phyloP scores from a whole-genome alignment of 2,113 vertebrate species.

The Macquaria australasica region DNA sequence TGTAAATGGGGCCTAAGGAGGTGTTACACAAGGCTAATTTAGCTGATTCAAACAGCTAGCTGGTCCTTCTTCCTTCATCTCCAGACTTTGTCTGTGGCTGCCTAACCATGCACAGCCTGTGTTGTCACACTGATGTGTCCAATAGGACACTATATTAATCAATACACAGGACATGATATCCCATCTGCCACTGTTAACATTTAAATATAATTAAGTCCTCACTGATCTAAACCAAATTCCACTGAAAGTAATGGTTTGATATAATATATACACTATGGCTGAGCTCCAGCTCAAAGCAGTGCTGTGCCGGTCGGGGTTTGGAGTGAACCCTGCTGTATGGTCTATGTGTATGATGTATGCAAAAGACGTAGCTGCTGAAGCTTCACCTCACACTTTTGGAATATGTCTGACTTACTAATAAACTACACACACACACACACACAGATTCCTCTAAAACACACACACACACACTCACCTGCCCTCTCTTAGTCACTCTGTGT shows the following conservation, averaged over 20 bases:
- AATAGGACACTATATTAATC: neutral
- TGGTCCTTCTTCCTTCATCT: neutral
- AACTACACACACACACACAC: neutral
- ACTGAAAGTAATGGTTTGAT: neutral
- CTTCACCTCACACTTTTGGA: neutral
- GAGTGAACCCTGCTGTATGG: neutral
- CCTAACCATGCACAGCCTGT: neutral
- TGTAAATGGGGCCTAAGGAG: neutral
- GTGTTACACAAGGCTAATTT: neutral
- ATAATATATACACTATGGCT: neutral
- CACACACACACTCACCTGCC: neutral
- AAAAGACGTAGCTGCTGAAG: neutral
- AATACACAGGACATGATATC: neutral
- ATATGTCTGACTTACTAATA: neutral
- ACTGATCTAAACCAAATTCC: neutral
- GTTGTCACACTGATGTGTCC: neutral
- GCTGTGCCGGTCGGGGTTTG: neutral
- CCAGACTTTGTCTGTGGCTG: neutral
- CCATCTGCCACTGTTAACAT: neutral
- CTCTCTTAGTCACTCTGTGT: neutral
- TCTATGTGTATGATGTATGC: neutral
- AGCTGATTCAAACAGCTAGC: neutral
- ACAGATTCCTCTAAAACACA: neutral
- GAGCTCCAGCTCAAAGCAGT: neutral
- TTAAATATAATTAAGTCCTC: neutral